Evolutionary conservation across 2,113 vertebrate species (phyloP), one percentile per base, ranked within the genome.

Genomic region (Coreoperca whiteheadi): DNA sequence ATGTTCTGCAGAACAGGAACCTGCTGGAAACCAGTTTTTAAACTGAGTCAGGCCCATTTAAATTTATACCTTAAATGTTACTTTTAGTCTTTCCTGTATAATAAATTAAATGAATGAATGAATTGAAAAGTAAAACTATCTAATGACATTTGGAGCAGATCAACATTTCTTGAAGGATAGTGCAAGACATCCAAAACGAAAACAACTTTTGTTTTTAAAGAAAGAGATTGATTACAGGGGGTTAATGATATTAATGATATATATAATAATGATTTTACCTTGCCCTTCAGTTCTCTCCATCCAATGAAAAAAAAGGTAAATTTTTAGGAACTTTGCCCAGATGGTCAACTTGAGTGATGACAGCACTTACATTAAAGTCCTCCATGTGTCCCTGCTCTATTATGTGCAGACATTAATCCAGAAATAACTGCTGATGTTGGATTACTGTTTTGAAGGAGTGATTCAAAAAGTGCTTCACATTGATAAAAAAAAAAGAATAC

Each of bases 321-420:
- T 14, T 18, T 56, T 28, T 8, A 46, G 64, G 39, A 57, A 23
- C 37, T 68, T 59, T 59, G 20, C 28, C 20, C 12, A 12, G 25
- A 53, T 25, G 21, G 28, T 57, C 21, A 57, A 23, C 32, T 37
- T 70, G 56, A 63, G n/a, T 63, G 46, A 79, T 32, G 57, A 64
- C n/a, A 61, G 23, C 8, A 28, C 53, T 69, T 15, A 68, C 4
- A 8, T 20, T 12, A n/a, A 20, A 69, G 50, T 73, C 68, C 21
- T 54, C 68, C 41, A 8, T 34, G 3, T 11, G 67, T 71, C 67
- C 78, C 25, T 20, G 59, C 37, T 25, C 9, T 3, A 1, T 37
- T 21, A 64, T 64, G 14, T 37, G 8, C 34, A 15, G 21, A 15
- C 41, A n/a, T n/a, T 0, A 9, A 9, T 28, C 8, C 61, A 81